These are phyloP conservation scores for Drosophila mojavensis DNA, from an alignment of 1,140 invertebrate genomes.

Conservation along the genomic window DNA sequence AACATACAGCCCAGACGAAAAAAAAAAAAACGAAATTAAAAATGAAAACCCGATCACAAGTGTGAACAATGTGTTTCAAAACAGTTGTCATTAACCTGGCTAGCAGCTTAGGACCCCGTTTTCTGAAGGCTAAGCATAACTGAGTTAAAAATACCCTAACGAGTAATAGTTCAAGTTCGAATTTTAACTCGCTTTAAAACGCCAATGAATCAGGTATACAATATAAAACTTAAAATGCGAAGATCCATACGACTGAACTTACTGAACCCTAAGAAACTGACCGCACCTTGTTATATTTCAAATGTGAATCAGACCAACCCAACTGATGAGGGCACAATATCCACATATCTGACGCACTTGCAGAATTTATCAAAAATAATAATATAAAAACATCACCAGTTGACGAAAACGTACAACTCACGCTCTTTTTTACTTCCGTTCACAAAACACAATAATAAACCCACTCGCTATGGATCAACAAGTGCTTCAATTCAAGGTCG, in stretches of 20 bases:
- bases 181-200: slow-evolving; percentile 7
- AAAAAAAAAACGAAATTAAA: not conserved
- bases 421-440: slow-evolving; percentile 30
- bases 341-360: slow-evolving; percentile 34
- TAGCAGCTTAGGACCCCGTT: slow-evolving; percentile 50
- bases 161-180: slow-evolving; percentile 17
- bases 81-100: slow-evolving; percentile 59
- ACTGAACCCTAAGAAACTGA: slow-evolving; percentile 14
- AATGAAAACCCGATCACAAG: slow-evolving; percentile 6
- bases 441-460: slow-evolving; percentile 33
- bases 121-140: slow-evolving; percentile 55
- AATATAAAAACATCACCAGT: not conserved
- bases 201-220: slow-evolving; percentile 13
- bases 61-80: slow-evolving; percentile 18
- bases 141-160: slow-evolving; percentile 12
- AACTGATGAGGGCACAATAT: slow-evolving; percentile 1
- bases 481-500: slow-evolving; percentile 62
- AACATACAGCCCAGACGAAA: slow-evolving; percentile 12
- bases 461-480: slow-evolving; percentile 3
- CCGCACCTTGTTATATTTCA: slow-evolving; percentile 58
- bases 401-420: slow-evolving; percentile 17
- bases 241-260: slow-evolving; percentile 18
- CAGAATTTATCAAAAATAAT: not conserved
- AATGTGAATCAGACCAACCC: slow-evolving; percentile 44
- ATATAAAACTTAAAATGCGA: slow-evolving; percentile 11